Percentiles rank a stretch among this genome's conserved stretches.
Conservation (phyloP, 2,797 vertebrate genomes). For the Cyclura pinguis region DNA sequence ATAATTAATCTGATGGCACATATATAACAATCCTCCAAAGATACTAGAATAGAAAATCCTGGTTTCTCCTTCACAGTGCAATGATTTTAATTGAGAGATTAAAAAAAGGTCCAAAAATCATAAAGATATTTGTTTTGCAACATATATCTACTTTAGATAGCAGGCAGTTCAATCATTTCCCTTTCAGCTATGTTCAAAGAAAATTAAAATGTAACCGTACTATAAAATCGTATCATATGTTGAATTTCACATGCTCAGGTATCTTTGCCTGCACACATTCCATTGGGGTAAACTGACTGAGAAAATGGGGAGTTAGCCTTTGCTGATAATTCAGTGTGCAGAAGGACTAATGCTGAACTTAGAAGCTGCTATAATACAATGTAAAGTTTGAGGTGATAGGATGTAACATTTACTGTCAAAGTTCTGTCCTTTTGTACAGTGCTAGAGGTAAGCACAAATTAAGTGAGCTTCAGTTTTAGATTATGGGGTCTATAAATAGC, state of each 20-base stretch:
- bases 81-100: constrained; percentile 13
- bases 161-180: not conserved
- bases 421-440: not conserved
- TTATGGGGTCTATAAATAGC: too few relatives aligned
- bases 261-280: not conserved
- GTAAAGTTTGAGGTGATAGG: too few relatives aligned
- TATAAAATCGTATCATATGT: not conserved
- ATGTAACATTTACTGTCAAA: not conserved
- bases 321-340: not conserved
- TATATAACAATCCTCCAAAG: not conserved
- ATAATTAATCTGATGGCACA: not conserved
- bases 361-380: not conserved
- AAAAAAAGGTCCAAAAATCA: not conserved
- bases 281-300: not conserved
- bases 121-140: fast-evolving
- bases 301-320: not conserved
- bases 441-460: too few relatives aligned
- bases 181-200: not conserved
- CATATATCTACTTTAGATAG: constrained; percentile 21
- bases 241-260: not conserved
- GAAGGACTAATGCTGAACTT: not conserved
- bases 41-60: not conserved
- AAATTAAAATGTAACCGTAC: not conserved
- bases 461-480: too few relatives aligned
- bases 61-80: not conserved